phyloP scores from a whole-genome alignment of 1,140 invertebrate genomes.

The Leptopilina clavipes region DNA sequence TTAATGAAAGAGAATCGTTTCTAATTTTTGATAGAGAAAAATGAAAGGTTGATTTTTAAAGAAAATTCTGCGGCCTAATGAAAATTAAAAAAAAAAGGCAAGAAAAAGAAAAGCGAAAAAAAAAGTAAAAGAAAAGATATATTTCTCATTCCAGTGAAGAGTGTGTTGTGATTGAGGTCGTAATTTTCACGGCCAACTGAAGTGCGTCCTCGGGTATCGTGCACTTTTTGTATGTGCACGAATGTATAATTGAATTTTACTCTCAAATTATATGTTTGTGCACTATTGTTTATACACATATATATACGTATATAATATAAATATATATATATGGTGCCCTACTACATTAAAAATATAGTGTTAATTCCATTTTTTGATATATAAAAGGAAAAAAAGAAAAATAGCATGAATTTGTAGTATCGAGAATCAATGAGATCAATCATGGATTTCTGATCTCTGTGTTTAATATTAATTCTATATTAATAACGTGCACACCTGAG shows the following conservation, averaged over 20 bases:
- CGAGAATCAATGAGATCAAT: conserved; percentile 23
- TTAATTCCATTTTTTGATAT: conserved; percentile 32
- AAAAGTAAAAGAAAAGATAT: background rate
- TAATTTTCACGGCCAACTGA: background rate
- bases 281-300: conserved; percentile 5
- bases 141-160: conserved; percentile 33
- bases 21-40: conserved; percentile 8
- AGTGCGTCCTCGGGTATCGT: conserved; percentile 27
- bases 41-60: background rate
- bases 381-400: no score
- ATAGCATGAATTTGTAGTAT: background rate
- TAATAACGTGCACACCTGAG: conserved; percentile 25
- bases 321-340: conserved; percentile 25
- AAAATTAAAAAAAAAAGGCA: no score
- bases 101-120: no score
- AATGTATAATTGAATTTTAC: background rate
- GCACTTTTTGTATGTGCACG: conserved; percentile 1
- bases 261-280: background rate
- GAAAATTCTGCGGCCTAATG: conserved; percentile 1
- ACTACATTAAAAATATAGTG: background rate
- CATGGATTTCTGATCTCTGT: conserved; percentile 7
- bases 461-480: background rate
- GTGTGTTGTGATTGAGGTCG: background rate
- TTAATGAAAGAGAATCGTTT: background rate
- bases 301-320: background rate